Base-by-base conservation (phyloP, 1,140 invertebrate species). In the Drosophila micromelanica region DNA sequence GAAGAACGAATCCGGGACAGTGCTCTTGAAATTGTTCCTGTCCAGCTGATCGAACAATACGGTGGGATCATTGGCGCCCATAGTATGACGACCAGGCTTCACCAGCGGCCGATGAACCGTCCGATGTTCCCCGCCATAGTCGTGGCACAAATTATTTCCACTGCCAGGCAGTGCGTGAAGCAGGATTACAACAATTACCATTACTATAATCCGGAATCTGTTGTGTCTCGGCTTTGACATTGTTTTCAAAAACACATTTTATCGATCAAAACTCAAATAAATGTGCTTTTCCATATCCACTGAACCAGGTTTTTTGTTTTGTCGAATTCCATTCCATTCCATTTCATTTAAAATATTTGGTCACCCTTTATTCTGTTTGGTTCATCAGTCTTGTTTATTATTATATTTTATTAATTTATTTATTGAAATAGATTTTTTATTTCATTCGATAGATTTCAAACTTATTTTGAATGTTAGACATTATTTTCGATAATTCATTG, bases 141-240 rank as follows among this genome's bases (percentile, higher is more conserved):
- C 12, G 7, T 20, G 5, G 17, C 15, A 11, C 13, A 20, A n/a
- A 49, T 45, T 48, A 13, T 12, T 37, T 37, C 46, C 38, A 35
- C 13, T 15, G 62, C 54, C 8, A 9, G 40, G 20, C n/a, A n/a
- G 15, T 32, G 55, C n/a, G 35, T 37, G 65, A 3, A 35, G 37
- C 17, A 48, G 20, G 8, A 48, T 40, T 46, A 63, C 38, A 40
- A 72, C 40, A 43, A 86, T 51, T 38, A 70, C 59, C 56, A 73
- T 60, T 49, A 86, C 40, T 49, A 62, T 42, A 62, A 73, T 15
- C 52, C 17, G n/a, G 23, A 48, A 15, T 55, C 32, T 23, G 37
- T 48, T 54, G 61, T 49, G 57, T 38, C 38, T 52, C 35, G 20
- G 35, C 49, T 45, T 72, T 87, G 84, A 78, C 82, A 86, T 85